Evolutionary conservation across 2,888 invertebrate genomes (phyloP), one percentile per base, ranked within the genome.

Genomic region (Cheilosia impressa): DNA sequence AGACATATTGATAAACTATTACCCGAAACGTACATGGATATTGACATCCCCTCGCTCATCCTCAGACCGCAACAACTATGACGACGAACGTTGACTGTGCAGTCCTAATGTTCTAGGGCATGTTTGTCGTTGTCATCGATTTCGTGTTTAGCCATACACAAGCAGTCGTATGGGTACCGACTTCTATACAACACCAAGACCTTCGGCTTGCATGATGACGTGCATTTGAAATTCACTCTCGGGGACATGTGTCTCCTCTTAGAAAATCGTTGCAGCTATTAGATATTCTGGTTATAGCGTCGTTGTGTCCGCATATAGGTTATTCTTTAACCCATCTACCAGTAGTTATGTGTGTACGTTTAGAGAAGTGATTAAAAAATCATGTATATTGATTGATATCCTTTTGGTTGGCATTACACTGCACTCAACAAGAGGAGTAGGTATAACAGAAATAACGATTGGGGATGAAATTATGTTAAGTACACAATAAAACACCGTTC

Each of bases 241-340:
- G 22, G 66, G 73, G 63, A 73, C 73, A 73, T 73, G 73, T 69
- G 69, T 65, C 53, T 79, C 79, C 73, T 79, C 75, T 58, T 65
- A 75, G 83, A 79, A 84, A 84, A 79, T 69, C 83, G 83, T 79
- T 79, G 79, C 83, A 84, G 43, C 75, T 69, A 84, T 84, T 84
- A 84, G 68, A 68, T 68, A 73, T 78, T 83, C 78, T 78, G 62
- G 71, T 71, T 77, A 71, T 72, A 57, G 52, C 50, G 63, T 68
- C 78, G n/a, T 55, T n/a, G 10, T 66, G 50, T 75, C 45, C 62
- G 53, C 50, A 72, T 47, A 57, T 52, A 50, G 41, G 24, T 19
- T 41, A 19, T 52, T 43, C 41, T 17, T 53, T 47, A 62, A 19
- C 53, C 9, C 43, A 15, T 2, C 45, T 53, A 6, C 24, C 10